A percentile compares a stretch with the other conserved stretches of the same genome.
phyloP scores from a whole-genome alignment of 2,113 vertebrate species.

The Platycercus adscitus region DNA sequence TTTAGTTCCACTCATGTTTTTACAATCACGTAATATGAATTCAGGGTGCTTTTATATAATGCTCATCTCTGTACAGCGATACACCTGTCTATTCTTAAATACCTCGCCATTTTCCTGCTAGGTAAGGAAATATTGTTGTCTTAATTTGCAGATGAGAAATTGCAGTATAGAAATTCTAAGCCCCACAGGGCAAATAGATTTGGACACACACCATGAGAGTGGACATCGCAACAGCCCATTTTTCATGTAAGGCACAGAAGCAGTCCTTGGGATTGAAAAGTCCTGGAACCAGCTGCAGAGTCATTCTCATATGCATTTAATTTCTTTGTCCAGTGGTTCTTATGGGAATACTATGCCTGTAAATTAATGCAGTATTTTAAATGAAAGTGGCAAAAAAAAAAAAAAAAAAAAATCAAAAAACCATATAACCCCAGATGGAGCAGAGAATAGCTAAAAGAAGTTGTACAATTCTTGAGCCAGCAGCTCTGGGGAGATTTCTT shows the following conservation, averaged over 20 bases:
- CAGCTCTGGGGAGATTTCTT: background rate
- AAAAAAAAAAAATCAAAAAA: background rate
- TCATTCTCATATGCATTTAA: background rate
- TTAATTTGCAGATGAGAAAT: background rate
- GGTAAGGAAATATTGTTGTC: background rate
- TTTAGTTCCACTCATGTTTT: background rate
- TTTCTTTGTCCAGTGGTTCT: background rate
- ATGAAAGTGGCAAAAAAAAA: background rate
- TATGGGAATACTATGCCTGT: background rate
- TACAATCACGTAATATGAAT: background rate
- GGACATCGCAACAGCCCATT: background rate
- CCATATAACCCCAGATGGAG: background rate
- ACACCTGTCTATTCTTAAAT: background rate
- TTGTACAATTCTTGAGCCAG: background rate
- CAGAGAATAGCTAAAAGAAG: background rate
- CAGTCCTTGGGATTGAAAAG: background rate
- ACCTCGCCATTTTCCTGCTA: background rate
- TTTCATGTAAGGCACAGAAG: background rate
- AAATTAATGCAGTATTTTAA: background rate
- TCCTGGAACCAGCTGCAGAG: background rate
- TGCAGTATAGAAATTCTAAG: background rate
- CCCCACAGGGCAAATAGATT: background rate
- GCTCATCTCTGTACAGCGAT: background rate
- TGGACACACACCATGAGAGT: background rate
- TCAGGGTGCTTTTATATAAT: background rate